Conservation (phyloP, 2,797 vertebrate species). For the Takifugu rubripes region DNA sequence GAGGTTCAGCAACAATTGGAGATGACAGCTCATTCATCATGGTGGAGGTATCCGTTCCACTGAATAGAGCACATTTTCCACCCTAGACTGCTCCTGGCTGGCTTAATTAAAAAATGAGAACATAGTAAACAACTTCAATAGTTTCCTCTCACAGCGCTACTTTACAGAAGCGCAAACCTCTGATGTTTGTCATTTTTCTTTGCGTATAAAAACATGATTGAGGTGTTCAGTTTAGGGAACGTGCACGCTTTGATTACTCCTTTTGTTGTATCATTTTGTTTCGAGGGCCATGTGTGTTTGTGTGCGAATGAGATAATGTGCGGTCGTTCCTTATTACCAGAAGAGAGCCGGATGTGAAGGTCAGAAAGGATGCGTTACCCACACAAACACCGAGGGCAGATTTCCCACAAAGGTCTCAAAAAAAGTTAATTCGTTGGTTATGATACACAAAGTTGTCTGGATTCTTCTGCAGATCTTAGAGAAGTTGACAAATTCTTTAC, state of each 20-base stretch:
- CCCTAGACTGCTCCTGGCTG: conserved; percentile 40
- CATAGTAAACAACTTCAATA: conserved; percentile 57
- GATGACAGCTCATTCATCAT: conserved; percentile 79
- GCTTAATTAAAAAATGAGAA: conserved; percentile 64
- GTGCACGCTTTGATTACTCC: conserved; percentile 36
- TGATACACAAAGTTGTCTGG: no score
- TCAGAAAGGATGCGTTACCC: background rate
- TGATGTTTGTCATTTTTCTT: conserved; percentile 34
- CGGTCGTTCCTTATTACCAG: conserved; percentile 6
- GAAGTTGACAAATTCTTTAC: background rate
- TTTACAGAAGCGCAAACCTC: conserved; percentile 36
- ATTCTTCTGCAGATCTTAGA: background rate
- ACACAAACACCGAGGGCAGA: background rate
- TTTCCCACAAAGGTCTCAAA: no score
- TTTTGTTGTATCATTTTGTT: conserved; percentile 36
- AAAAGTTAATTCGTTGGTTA: no score
- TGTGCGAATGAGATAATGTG: conserved; percentile 35
- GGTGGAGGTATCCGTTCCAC: conserved; percentile 63
- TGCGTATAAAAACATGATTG: conserved; percentile 29
- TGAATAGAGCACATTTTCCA: conserved; percentile 60
- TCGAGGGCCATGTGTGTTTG: conserved; percentile 16
- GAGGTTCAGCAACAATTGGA: conserved; percentile 67
- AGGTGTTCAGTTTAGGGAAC: conserved; percentile 32
- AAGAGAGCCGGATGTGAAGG: conserved; percentile 8
- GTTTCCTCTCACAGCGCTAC: conserved; percentile 20